Conservation (phyloP, 2,888 invertebrate genomes). For the Epiblema foenella region DNA sequence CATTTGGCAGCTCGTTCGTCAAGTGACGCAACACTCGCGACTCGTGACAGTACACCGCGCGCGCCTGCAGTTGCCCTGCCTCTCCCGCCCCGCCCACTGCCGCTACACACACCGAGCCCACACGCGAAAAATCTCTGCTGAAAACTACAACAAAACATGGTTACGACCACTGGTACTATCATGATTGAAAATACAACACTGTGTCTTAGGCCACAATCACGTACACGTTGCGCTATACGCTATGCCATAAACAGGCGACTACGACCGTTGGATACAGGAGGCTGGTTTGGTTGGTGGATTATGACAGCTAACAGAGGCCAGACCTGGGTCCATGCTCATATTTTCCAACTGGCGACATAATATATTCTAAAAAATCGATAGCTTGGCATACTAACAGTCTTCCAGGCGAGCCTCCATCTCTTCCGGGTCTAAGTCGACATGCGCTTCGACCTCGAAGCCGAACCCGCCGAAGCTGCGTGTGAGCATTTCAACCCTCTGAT, state of each 20-base stretch:
- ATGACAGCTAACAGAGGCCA: too few species aligned
- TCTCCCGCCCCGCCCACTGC: constrained; percentile 9
- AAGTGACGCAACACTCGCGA: constrained; percentile 6
- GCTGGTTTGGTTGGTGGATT: too few species aligned
- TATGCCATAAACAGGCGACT: too few species aligned
- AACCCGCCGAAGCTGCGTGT: constrained; percentile 4
- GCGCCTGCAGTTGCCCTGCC: constrained; percentile 16
- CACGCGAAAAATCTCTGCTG: constrained; percentile 1
- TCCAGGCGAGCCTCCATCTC: constrained; percentile 16
- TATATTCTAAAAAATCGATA: too few species aligned
- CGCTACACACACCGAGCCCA: constrained; percentile 24
- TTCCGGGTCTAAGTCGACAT: neutral
- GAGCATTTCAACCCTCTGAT: constrained; percentile 8
- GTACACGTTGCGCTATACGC: too few species aligned
- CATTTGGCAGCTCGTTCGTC: constrained; percentile 10
- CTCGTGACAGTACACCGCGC: constrained; percentile 19
- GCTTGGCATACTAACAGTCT: constrained; percentile 11
- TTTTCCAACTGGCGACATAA: too few species aligned
- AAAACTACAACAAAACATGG: constrained; percentile 14
- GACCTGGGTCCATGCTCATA: too few species aligned
- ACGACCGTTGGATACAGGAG: too few species aligned
- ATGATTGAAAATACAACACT: too few species aligned
- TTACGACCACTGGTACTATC: neutral
- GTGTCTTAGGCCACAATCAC: too few species aligned
- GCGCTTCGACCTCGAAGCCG: constrained; percentile 13